These are phyloP conservation scores for Pipistrellus pipistrellus DNA, from an alignment of 2,797 vertebrate species.

Conservation along the genomic window DNA sequence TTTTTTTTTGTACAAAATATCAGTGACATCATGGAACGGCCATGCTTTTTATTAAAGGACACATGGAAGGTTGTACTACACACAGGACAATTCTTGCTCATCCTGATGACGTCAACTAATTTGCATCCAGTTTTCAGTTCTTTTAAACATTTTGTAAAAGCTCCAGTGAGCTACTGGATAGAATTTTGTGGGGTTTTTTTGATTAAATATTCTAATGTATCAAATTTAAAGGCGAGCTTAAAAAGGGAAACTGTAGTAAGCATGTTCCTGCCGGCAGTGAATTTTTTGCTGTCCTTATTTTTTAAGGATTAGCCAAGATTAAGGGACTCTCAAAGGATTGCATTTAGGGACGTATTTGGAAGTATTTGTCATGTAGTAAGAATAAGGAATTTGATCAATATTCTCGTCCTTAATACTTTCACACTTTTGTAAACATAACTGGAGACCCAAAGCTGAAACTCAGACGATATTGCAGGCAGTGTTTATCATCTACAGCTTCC, in stretches of 20 bases:
- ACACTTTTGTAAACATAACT: slow-evolving; percentile 66
- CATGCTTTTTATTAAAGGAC: slow-evolving; percentile 62
- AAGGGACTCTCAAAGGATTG: slow-evolving; percentile 53
- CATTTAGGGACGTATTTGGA: slow-evolving; percentile 68
- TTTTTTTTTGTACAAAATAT: slow-evolving; percentile 5
- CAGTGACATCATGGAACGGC: slow-evolving; percentile 57
- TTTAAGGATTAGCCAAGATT: slow-evolving; percentile 70
- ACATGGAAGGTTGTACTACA: background rate
- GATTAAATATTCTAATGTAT: slow-evolving; percentile 68
- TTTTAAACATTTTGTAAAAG: slow-evolving; percentile 47
- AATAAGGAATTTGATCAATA: slow-evolving; percentile 67
- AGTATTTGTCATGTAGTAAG: slow-evolving; percentile 9
- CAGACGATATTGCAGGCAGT: background rate
- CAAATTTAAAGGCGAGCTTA: slow-evolving; percentile 65
- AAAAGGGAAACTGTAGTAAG: slow-evolving; percentile 68
- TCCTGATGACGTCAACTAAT: background rate
- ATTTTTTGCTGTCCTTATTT: slow-evolving; percentile 73
- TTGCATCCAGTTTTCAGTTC: background rate
- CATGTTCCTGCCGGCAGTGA: slow-evolving; percentile 52
- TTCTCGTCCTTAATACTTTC: slow-evolving; percentile 64
- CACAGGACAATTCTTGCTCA: background rate
- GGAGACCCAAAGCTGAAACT: slow-evolving; percentile 63
- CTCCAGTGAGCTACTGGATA: slow-evolving; percentile 60
- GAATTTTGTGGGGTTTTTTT: slow-evolving; percentile 53
- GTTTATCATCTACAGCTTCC: slow-evolving; percentile 51